phyloP scores from a whole-genome alignment of 2,888 invertebrate genomes.

The Parnassius mnemosyne region DNA sequence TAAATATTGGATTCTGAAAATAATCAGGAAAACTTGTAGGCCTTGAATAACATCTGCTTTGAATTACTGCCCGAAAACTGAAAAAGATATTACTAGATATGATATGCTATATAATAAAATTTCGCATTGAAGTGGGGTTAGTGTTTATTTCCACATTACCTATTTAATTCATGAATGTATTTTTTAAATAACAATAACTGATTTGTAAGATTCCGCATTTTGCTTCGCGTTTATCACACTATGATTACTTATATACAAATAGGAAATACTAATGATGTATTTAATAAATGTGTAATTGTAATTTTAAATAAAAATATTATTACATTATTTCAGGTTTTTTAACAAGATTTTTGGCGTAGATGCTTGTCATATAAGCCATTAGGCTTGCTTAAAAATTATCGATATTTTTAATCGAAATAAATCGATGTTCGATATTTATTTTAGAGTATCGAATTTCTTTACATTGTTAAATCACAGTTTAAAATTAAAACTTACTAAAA shows the following conservation, averaged over 20 bases:
- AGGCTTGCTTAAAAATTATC: too few species aligned
- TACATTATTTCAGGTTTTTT: too few species aligned
- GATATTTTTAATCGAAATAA: too few species aligned
- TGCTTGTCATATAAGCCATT: too few species aligned
- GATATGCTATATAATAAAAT: not conserved
- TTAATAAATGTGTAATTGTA: too few species aligned
- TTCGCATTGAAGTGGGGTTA: constrained; percentile 11
- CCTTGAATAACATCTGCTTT: constrained; percentile 50
- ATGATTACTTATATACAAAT: not conserved
- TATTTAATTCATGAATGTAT: constrained; percentile 4
- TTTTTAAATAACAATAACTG: constrained; percentile 16
- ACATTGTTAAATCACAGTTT: too few species aligned
- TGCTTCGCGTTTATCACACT: not conserved
- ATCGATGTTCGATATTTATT: too few species aligned
- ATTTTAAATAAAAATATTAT: too few species aligned
- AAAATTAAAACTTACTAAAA: too few species aligned
- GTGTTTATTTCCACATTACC: constrained; percentile 16
- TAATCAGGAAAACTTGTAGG: constrained; percentile 63
- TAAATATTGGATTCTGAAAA: constrained; percentile 82
- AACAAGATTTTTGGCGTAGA: too few species aligned
- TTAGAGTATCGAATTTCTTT: too few species aligned
- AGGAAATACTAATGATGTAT: not conserved
- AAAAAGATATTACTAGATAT: constrained; percentile 27
- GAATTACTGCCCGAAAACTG: constrained; percentile 40
- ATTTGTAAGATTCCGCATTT: constrained; percentile 15